Evolutionary conservation across 1,140 invertebrate genomes (phyloP).

Genomic region (honey bee (Apis mellifera)): DNA sequence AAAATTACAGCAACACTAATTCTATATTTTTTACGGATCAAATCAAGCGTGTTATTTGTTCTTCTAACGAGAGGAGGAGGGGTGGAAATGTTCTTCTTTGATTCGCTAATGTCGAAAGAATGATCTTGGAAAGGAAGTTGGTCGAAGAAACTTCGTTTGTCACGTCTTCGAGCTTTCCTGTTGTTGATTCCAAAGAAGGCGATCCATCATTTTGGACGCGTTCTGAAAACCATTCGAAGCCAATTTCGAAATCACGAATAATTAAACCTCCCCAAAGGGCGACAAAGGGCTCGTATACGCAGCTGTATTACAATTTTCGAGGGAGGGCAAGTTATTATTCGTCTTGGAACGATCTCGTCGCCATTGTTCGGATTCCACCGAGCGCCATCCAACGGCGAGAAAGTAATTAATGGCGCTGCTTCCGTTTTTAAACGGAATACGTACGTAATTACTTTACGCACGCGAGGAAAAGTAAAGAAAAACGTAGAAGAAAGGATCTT

Average conservation of each 20-base stretch:
- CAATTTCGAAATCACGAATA: not conserved
- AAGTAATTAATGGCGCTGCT: conserved; percentile 1
- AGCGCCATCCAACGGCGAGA: not conserved
- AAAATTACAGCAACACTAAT: too few relatives aligned
- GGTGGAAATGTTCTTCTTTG: too few relatives aligned
- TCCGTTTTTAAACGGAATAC: not conserved
- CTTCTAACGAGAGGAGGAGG: not conserved
- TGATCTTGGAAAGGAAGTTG: not conserved
- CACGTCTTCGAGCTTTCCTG: not conserved
- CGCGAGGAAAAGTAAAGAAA: too few relatives aligned
- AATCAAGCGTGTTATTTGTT: too few relatives aligned
- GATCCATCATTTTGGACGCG: not conserved
- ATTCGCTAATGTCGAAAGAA: not conserved
- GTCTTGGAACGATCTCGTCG: not conserved
- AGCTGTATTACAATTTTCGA: conserved; percentile 8
- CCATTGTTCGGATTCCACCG: conserved; percentile 5
- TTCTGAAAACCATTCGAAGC: not conserved
- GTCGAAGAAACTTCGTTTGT: not conserved
- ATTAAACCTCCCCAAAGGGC: conserved; percentile 15
- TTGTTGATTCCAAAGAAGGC: too few relatives aligned
- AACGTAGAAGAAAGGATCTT: too few relatives aligned
- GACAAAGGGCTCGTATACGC: not conserved
- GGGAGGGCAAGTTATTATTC: conserved; percentile 8
- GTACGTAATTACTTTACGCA: not conserved
- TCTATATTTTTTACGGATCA: too few relatives aligned